Evolutionary conservation across 2,888 invertebrate species (phyloP), one percentile per base, ranked within the genome.

Genomic region (Harpalus rubripes): DNA sequence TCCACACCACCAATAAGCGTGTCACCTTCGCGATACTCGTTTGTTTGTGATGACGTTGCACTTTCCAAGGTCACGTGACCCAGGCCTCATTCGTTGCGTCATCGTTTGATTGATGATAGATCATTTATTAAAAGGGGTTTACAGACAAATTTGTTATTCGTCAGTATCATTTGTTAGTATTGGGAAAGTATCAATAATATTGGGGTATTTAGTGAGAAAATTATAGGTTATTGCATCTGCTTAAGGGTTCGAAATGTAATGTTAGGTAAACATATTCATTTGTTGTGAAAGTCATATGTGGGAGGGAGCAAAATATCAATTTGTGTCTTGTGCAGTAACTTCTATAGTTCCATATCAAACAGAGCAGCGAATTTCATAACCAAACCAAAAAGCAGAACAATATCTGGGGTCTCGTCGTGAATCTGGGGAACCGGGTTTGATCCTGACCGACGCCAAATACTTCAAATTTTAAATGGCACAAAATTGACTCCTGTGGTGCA

Each of bases 91-190:
- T 74, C 10, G 72, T 74, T 74, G 44, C 72, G 72, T 74, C 72
- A 74, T 74, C 15, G 44, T 8, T 15, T 74, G 72, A 74, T 74
- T 74, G 72, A 74, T 74, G 72, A 8, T 44, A 16, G 12, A 44
- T 74, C 72, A 74, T 41, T 74, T 74, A 74, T 74, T 74, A 74
- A 74, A 74, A 74, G 72, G 72, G 72, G 41, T 74, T 74, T 74
- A 44, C 16, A 44, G 72, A 74, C 72, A 74, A 74, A 74, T 74
- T 74, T 74, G 72, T 74, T 68, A 18, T 74, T 68, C 68, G 65
- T 39, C 16, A 39, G 39, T 72, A n/a, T 72, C 68, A 72, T 72
- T 16, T 26, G 63, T 63, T 63, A 26, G 63, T 22, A 63, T 63
- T 26, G 63, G 63, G 26, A 26, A 10, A 18, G 22, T 61, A 61